These are phyloP conservation scores for Caradrina clavipalpis DNA, from an alignment of 2,888 invertebrate genomes.

Conservation along the genomic window DNA sequence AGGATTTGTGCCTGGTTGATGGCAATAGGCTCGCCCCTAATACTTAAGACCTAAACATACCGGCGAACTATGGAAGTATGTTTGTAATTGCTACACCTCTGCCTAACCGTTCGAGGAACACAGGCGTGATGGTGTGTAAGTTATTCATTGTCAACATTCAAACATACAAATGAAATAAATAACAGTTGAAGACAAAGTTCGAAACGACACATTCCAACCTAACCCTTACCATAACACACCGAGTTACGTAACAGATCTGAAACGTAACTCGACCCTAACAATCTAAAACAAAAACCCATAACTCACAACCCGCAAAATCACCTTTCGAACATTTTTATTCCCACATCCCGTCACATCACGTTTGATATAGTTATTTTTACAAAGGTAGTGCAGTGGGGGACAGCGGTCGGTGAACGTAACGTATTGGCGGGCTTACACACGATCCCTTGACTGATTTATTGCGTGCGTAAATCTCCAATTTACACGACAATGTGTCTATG, in stretches of 20 bases:
- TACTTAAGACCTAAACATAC: too few species aligned
- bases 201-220: neutral
- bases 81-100: too few species aligned
- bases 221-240: neutral
- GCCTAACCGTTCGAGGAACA: too few species aligned
- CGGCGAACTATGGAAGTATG: too few species aligned
- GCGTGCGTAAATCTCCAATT: constrained; percentile 88
- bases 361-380: constrained; percentile 71
- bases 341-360: constrained; percentile 64
- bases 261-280: constrained; percentile 44
- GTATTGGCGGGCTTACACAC: constrained; percentile 86
- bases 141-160: too few species aligned
- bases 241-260: constrained; percentile 37
- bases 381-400: constrained; percentile 74
- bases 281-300: constrained; percentile 57
- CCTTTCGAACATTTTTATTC: constrained; percentile 69
- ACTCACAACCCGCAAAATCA: constrained; percentile 65
- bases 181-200: constrained; percentile 10
- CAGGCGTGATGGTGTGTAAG: too few species aligned
- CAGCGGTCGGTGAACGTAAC: constrained; percentile 81
- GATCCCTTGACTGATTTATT: constrained; percentile 89
- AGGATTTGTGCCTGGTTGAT: too few species aligned
- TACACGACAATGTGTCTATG: constrained; percentile 81
- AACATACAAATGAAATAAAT: constrained; percentile 1
- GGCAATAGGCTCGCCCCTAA: too few species aligned